Conservation (phyloP, 2,888 invertebrate genomes). For the Hirudinaria manillensis region DNA sequence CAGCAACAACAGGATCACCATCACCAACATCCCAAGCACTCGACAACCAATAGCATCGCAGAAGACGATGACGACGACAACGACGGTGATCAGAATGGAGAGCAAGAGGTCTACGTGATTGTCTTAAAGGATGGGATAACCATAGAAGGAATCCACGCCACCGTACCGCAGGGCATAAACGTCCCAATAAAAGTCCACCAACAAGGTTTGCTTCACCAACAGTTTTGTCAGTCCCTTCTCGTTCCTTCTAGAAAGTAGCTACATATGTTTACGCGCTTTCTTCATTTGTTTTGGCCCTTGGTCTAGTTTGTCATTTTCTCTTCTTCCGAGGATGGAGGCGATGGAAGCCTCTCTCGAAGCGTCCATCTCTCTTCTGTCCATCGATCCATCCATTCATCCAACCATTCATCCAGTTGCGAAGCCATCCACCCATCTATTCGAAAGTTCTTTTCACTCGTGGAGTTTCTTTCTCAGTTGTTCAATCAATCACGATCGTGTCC, state of each 20-base stretch:
- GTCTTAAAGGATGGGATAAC: conserved; percentile 30
- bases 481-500: too few species aligned
- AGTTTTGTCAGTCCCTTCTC: neutral
- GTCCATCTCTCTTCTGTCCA: neutral
- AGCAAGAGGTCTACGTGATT: conserved; percentile 28
- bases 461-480: too few species aligned
- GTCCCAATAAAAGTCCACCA: conserved; percentile 28
- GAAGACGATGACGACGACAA: neutral
- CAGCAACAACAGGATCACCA: neutral
- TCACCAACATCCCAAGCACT: neutral
- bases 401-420: neutral
- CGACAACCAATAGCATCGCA: neutral
- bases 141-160: conserved; percentile 31
- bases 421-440: neutral
- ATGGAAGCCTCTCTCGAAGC: neutral
- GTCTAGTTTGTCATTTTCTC: neutral
- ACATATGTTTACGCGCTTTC: neutral
- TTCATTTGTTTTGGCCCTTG: neutral
- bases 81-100: neutral
- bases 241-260: neutral
- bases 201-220: conserved; percentile 3
- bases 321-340: neutral
- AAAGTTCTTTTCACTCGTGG: neutral
- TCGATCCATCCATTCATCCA: conserved; percentile 2
- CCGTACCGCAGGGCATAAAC: conserved; percentile 14